phyloP scores from a whole-genome alignment of 2,888 invertebrate species.

The Merodon equestris region DNA sequence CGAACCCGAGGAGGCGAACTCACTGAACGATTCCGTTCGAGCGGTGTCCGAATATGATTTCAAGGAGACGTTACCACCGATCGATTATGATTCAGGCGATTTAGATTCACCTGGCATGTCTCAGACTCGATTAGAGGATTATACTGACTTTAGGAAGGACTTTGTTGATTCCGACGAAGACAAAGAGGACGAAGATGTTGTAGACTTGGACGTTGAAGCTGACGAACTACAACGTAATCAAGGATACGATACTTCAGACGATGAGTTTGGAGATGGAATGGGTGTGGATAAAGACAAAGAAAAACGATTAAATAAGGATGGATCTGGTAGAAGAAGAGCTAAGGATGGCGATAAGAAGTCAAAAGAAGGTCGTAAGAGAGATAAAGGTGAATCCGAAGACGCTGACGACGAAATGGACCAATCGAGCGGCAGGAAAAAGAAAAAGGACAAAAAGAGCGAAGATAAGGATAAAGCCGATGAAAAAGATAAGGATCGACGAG shows the following conservation, averaged over 20 bases:
- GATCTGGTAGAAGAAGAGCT: neutral
- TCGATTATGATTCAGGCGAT: constrained; percentile 47
- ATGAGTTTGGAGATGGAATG: constrained; percentile 1
- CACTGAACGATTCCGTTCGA: constrained; percentile 68
- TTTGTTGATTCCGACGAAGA: constrained; percentile 42
- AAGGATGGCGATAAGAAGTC: neutral
- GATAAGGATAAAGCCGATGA: neutral
- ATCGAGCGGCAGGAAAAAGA: neutral
- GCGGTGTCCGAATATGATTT: constrained; percentile 40
- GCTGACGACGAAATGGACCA: neutral
- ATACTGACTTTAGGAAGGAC: constrained; percentile 36
- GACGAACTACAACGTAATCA: constrained; percentile 10
- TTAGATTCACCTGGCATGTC: constrained; percentile 69
- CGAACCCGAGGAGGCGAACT: constrained; percentile 29
- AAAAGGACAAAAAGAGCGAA: constrained; percentile 2
- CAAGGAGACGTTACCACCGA: neutral
- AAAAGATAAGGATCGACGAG: neutral
- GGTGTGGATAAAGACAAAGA: constrained; percentile 1
- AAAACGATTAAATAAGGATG: neutral
- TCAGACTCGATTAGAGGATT: constrained; percentile 55
- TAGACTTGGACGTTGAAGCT: neutral
- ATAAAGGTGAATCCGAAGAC: constrained; percentile 1
- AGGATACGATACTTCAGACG: constrained; percentile 13
- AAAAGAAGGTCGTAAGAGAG: neutral
- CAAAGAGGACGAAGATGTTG: constrained; percentile 62